phyloP scores from a whole-genome alignment of 2,888 invertebrate species.

The Plutella xylostella region DNA sequence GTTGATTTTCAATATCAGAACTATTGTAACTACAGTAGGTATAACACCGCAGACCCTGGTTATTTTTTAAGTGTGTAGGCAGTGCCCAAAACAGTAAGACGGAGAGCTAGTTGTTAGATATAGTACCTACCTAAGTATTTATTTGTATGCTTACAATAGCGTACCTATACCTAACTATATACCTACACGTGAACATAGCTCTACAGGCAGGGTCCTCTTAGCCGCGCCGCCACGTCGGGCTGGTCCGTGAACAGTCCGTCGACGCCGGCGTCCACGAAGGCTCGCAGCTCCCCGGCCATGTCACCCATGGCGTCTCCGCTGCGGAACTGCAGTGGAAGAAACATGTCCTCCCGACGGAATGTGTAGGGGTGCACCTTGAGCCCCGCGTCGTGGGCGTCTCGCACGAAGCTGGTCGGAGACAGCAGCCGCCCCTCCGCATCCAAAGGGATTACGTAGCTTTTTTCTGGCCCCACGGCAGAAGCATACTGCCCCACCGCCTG shows the following conservation, averaged over 20 bases:
- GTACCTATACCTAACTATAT: no score
- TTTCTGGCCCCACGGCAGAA: constrained; percentile 52
- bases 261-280: constrained; percentile 43
- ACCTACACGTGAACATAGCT: no score
- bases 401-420: constrained; percentile 38
- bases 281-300: constrained; percentile 37
- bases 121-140: no score
- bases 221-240: constrained; percentile 40
- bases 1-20: no score
- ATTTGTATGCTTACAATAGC: no score
- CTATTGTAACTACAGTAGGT: no score
- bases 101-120: no score
- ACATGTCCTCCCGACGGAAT: constrained; percentile 49
- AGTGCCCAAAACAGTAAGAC: no score
- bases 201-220: constrained; percentile 34
- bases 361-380: constrained; percentile 57
- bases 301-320: constrained; percentile 39
- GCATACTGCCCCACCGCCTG: constrained; percentile 49
- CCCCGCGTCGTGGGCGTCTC: constrained; percentile 45
- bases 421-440: constrained; percentile 35
- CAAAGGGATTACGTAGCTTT: constrained; percentile 47
- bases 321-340: constrained; percentile 42
- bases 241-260: constrained; percentile 56
- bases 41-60: no score
- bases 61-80: no score